Base-by-base conservation (phyloP, 2,797 vertebrate species). In the Lates japonicus region DNA sequence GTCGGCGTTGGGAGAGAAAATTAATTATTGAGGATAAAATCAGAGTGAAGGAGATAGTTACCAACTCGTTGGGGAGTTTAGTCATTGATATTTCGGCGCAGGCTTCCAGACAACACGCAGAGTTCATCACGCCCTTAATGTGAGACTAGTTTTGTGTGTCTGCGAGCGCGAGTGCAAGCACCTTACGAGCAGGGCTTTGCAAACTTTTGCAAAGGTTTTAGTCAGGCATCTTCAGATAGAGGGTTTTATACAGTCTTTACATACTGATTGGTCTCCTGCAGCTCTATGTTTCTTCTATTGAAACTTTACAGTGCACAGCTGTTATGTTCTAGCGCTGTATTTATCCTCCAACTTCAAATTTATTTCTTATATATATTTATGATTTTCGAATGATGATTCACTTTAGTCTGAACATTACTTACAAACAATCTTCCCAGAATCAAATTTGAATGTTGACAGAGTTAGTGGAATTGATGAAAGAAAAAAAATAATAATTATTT, bases 11-110 rank as follows among this genome's bases (percentile, higher is more conserved):
- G 84, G 84, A 90, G 81, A 88, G 86, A 87, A 93, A 94, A 94
- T 94, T 93, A 94, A 94, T 94, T 94, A 93, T 92, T 92, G 87
- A 71, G 89, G 93, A 94, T 93, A 94, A 94, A 93, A 94, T 95
- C 93, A 82, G 86, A 83, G 87, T 22, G 31, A 77, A 82, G 67
- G 76, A 91, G 92, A 94, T 94, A 86, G 92, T 93, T 92, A 89
- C 87, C 14, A 76, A 74, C 79, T 92, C 87, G 74, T 90, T 80
- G 83, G 88, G 90, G 91, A 94, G 87, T 93, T 93, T 74, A 91
- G 93, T 91, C 90, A 93, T 89, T 94, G 93, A 94, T 94, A 94
- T 93, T 92, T 92, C 58, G 22, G 83, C 81, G 54, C 85, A 80
- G 85, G 86, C 82, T 91, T 89, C 69, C 83, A 85, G 87, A 80